phyloP scores from a whole-genome alignment of 2,888 invertebrate species.

The Prenolepis imparis region DNA sequence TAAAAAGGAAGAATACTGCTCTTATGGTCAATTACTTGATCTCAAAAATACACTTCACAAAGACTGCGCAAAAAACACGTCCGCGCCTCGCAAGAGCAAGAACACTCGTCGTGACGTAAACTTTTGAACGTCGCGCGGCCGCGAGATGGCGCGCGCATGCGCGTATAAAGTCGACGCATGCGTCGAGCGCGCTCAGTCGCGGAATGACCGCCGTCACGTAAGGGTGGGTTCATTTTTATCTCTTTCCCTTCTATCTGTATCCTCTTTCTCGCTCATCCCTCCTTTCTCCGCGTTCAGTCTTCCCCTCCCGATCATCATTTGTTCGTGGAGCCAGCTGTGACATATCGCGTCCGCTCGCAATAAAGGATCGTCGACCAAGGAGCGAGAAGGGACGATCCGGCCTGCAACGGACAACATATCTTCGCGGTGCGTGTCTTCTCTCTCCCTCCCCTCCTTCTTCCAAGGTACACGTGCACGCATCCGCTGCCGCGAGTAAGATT shows the following conservation, averaged over 20 bases:
- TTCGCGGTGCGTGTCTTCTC: background rate
- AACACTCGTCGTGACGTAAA: no score
- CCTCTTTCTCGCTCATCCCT: background rate
- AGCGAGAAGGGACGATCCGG: background rate
- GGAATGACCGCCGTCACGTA: background rate
- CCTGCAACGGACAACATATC: background rate
- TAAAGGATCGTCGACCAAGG: slow-evolving; percentile 40
- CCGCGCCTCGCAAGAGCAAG: no score
- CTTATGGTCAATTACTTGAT: no score
- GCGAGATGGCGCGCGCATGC: slow-evolving; percentile 8
- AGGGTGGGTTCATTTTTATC: background rate
- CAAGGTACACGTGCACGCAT: slow-evolving; percentile 36
- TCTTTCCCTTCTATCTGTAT: slow-evolving; percentile 16
- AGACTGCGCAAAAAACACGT: no score
- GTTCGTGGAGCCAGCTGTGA: background rate
- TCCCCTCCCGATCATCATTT: slow-evolving; percentile 4
- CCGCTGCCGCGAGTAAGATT: background rate
- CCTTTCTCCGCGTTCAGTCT: background rate
- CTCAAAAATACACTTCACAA: no score
- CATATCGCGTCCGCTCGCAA: slow-evolving; percentile 7
- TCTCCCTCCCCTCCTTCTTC: background rate
- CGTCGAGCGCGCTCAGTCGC: slow-evolving; percentile 59
- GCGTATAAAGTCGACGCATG: slow-evolving; percentile 69
- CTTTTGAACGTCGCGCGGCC: background rate
- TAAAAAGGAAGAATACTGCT: no score